A percentile compares a stretch with the other conserved stretches of the same genome.
Evolutionary conservation across 1,140 invertebrate species (phyloP).

Genomic region (Scaptodrosophila lebanonensis): DNA sequence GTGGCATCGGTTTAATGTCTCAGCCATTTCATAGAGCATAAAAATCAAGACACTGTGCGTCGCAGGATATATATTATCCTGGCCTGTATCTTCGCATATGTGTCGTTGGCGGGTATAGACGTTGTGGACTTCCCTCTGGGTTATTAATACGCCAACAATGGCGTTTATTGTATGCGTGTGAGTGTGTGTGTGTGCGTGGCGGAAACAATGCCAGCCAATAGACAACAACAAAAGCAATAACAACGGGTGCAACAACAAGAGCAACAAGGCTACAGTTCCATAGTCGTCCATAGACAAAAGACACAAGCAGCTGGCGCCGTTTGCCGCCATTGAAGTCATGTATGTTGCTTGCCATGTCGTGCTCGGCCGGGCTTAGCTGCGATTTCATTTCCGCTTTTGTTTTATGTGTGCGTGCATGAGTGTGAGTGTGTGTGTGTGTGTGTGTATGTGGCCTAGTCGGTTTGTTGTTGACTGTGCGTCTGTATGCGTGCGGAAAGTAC

Average conservation of each 20-base stretch:
- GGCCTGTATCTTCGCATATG: too few relatives aligned
- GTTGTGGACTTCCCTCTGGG: too few relatives aligned
- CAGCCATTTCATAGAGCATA: too few relatives aligned
- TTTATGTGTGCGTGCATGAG: slow-evolving; percentile 24
- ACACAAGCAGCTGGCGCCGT: slow-evolving; percentile 44
- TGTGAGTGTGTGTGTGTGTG: slow-evolving; percentile 1
- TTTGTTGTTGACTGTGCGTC: not conserved
- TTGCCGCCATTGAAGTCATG: slow-evolving; percentile 23
- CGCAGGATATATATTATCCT: too few relatives aligned
- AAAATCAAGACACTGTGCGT: too few relatives aligned
- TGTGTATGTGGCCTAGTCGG: too few relatives aligned
- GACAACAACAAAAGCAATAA: slow-evolving; percentile 42
- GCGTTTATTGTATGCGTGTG: slow-evolving; percentile 24
- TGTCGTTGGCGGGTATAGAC: too few relatives aligned
- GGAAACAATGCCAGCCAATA: slow-evolving; percentile 36
- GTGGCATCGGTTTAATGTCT: too few relatives aligned
- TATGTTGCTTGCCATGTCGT: slow-evolving; percentile 11
- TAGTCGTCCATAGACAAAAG: slow-evolving; percentile 5
- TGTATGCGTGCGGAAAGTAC: slow-evolving; percentile 26
- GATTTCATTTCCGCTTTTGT: slow-evolving; percentile 46
- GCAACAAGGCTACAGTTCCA: not conserved
- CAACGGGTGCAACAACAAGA: slow-evolving; percentile 26
- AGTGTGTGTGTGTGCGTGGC: slow-evolving; percentile 14
- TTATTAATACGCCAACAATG: too few relatives aligned
- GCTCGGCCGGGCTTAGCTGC: slow-evolving; percentile 45